Percentiles rank a stretch among this genome's conserved stretches.
These are phyloP conservation scores for Itoplectis maculator DNA, from an alignment of 2,888 invertebrate species.

Conservation along the genomic window DNA sequence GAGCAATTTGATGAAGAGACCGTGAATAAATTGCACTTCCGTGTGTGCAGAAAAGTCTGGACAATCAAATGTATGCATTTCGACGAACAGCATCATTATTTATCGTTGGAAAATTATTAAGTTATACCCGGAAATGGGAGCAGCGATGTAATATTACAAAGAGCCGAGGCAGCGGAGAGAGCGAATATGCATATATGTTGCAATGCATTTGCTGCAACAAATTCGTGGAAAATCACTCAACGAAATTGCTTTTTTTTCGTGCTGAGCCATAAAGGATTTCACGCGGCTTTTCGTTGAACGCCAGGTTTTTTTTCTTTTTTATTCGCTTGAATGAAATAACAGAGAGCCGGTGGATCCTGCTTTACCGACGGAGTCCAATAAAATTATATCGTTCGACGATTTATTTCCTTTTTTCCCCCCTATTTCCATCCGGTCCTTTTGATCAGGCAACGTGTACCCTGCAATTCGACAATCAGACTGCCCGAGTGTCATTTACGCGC, in stretches of 20 bases:
- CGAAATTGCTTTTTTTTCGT: slow-evolving; percentile 14
- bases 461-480: slow-evolving; percentile 43
- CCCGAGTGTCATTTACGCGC: slow-evolving; percentile 33
- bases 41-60: not conserved
- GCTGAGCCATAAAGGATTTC: not conserved
- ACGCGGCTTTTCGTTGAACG: not conserved
- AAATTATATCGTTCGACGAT: not conserved
- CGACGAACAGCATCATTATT: not conserved
- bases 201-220: slow-evolving; percentile 1
- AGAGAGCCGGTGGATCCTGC: too few relatives aligned
- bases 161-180: too few relatives aligned
- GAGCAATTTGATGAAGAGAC: not conserved
- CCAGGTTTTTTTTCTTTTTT: not conserved
- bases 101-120: not conserved
- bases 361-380: not conserved
- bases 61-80: not conserved
- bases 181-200: not conserved
- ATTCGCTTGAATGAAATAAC: too few relatives aligned
- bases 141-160: too few relatives aligned
- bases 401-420: not conserved
- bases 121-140: not conserved
- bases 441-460: slow-evolving; percentile 19
- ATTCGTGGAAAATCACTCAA: slow-evolving; percentile 12
- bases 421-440: slow-evolving; percentile 11
- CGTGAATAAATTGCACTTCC: not conserved